These are phyloP conservation scores for Labeo calbasu DNA, from an alignment of 2,797 vertebrate species.

Conservation along the genomic window DNA sequence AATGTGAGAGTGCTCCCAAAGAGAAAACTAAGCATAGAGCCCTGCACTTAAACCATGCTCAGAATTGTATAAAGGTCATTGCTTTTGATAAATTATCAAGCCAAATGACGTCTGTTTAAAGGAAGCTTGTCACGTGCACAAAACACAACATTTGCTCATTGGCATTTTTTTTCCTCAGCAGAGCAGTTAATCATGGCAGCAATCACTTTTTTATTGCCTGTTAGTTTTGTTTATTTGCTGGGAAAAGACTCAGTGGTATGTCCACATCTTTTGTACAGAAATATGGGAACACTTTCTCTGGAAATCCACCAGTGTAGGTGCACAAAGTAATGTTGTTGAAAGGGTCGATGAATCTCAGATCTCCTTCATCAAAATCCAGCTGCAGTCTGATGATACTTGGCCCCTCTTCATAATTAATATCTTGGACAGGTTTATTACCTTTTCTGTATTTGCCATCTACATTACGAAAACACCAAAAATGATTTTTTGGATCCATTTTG, in stretches of 20 bases:
- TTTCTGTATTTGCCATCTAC: slow-evolving; percentile 10
- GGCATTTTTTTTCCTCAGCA: too few species aligned
- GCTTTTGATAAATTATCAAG: too few species aligned
- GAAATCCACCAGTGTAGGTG: background rate
- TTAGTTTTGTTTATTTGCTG: background rate
- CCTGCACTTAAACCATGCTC: too few species aligned
- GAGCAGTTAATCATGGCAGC: too few species aligned
- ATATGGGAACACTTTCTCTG: slow-evolving; percentile 44
- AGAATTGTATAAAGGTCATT: too few species aligned
- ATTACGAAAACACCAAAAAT: slow-evolving; percentile 43
- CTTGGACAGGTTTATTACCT: background rate
- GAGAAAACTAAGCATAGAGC: too few species aligned
- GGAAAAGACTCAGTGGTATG: slow-evolving; percentile 10
- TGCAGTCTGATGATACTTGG: slow-evolving; percentile 30
- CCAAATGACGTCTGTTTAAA: too few species aligned
- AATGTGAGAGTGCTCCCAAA: too few species aligned
- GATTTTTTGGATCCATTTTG: slow-evolving; percentile 35
- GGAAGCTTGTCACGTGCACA: background rate
- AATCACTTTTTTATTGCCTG: too few species aligned
- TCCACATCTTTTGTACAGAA: slow-evolving; percentile 6
- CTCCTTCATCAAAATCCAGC: slow-evolving; percentile 32
- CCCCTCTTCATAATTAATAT: background rate
- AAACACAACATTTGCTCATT: background rate
- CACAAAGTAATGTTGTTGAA: background rate
- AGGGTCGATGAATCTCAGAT: slow-evolving; percentile 41